Evolutionary conservation across 2,797 vertebrate genomes (phyloP).

Genomic region (Enteromius unitaeniatus): DNA sequence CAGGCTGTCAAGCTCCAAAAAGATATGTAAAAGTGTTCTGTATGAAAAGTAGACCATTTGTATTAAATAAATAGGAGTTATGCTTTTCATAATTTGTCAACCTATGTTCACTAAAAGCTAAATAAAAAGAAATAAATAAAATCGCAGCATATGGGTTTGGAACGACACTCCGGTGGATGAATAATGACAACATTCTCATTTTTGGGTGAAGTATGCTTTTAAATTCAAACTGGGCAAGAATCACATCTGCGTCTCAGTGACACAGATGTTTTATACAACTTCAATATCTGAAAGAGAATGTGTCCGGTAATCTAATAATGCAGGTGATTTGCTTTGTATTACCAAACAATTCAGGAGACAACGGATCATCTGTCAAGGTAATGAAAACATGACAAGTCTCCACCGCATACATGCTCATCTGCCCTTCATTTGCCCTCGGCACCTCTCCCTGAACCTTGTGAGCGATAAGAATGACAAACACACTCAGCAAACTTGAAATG

Average conservation of each 20-base stretch:
- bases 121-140: neutral
- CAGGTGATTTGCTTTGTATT: conserved; percentile 67
- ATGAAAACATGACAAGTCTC: conserved; percentile 71
- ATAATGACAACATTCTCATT: neutral
- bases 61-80: no score
- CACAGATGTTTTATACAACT: conserved; percentile 64
- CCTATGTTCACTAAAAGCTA: neutral
- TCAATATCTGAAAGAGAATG: conserved; percentile 66
- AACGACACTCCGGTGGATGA: neutral
- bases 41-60: neutral
- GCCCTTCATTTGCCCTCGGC: conserved; percentile 70
- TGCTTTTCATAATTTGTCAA: no score
- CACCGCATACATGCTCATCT: conserved; percentile 62
- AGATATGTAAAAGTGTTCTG: neutral
- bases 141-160: neutral
- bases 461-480: conserved; percentile 60
- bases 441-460: conserved; percentile 66
- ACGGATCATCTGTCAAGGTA: conserved; percentile 68
- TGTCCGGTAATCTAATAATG: conserved; percentile 65
- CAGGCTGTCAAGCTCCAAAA: neutral
- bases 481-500: conserved; percentile 41
- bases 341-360: conserved; percentile 66
- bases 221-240: conserved; percentile 23
- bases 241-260: conserved; percentile 46
- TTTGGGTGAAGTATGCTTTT: neutral